These are phyloP conservation scores for Lagorchestes hirsutus DNA, from an alignment of 2,797 vertebrate species.

Conservation along the genomic window DNA sequence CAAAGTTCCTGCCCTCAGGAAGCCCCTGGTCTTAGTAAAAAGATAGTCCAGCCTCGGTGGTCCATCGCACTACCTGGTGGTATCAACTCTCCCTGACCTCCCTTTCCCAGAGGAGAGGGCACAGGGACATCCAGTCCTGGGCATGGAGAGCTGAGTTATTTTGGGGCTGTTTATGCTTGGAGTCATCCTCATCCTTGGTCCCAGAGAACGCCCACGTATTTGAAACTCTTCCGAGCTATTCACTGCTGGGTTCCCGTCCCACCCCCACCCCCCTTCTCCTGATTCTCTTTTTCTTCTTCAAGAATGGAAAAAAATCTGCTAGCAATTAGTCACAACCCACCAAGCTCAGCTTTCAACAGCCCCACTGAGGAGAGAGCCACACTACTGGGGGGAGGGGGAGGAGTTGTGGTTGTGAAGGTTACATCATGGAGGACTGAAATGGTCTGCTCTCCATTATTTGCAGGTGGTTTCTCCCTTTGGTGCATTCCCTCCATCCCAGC, in stretches of 20 bases:
- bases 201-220: conserved; percentile 85
- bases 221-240: conserved; percentile 82
- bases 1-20: conserved; percentile 49
- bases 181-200: conserved; percentile 82
- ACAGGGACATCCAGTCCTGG: conserved; percentile 80
- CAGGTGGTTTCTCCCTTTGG: conserved; percentile 34
- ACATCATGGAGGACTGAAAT: conserved; percentile 18
- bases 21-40: conserved; percentile 43
- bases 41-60: background rate
- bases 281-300: conserved; percentile 78
- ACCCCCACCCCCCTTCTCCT: conserved; percentile 80
- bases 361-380: conserved; percentile 77
- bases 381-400: conserved; percentile 54
- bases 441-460: conserved; percentile 24
- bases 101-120: conserved; percentile 69
- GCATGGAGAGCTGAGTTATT: conserved; percentile 83
- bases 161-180: conserved; percentile 85
- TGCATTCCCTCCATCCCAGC: background rate
- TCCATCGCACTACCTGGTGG: conserved; percentile 11
- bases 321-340: conserved; percentile 85
- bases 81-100: conserved; percentile 77
- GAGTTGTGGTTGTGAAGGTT: conserved; percentile 49
- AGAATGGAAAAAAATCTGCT: conserved; percentile 84
- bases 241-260: conserved; percentile 78
- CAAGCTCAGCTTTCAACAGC: conserved; percentile 80